Evolutionary conservation across 2,888 invertebrate species (phyloP), one percentile per base, ranked within the genome.

Genomic region (Sinelater perroti): DNA sequence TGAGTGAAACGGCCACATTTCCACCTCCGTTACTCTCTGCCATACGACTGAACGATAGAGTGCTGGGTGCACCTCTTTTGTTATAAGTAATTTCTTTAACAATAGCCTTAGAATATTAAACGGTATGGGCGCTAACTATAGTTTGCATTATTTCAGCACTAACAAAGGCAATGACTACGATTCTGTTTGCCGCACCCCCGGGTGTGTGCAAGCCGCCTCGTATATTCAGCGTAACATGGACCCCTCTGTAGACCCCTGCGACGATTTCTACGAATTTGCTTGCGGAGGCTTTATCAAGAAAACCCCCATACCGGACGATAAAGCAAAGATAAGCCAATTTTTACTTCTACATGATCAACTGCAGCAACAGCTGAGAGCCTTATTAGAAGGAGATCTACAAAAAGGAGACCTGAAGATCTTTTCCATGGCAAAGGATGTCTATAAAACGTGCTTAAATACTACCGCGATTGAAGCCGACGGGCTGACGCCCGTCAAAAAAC

Each of bases 371-470:
- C 82, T 91, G 44, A 62, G 89, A 17, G 78, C 82, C 1, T 83
- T 90, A 65, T 82, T 91, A 30, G 89, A 90, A 63, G 87, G 87
- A 64, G 85, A 87, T 0, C 76, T 84, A 4, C 67, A 76, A 45
- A 76, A 79, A 0, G 78, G 82, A 10, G 89, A 90, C 64, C 86
- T 87, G 0, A 83, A 83, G 64, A 88, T 90, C 0, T 89, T 91
- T 73, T 82, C 79, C 46, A 84, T 93, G 56, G 90, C 90, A 10
- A 94, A 94, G 76, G 86, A 87, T 10, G 80, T 95, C 59, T 96
- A 93, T 80, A 85, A 85, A 69, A 87, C 93, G 46, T 96, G 96
- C 79, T 90, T 95, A 87, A 93, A 95, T 74, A 87, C 88, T 78
- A 86, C 87, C 63, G 78, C 87, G 13, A 95, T 96, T 68, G 94